Evolutionary conservation across 1,140 invertebrate genomes (phyloP), one percentile per base, ranked within the genome.

Genomic region (Hormaphis cornu): DNA sequence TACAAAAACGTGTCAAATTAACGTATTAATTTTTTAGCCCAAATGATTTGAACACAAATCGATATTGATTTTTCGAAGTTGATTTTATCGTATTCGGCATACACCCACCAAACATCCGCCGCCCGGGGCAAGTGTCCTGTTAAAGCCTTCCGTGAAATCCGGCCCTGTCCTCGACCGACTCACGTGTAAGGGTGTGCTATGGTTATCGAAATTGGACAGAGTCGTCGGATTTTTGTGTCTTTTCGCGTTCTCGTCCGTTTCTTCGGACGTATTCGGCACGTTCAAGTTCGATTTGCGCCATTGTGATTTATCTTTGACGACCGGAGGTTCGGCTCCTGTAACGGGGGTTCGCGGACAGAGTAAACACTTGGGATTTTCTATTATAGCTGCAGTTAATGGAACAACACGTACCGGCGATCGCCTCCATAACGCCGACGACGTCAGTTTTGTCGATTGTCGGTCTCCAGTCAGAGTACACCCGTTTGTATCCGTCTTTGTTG

Each of bases 351-450:
- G n/a, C n/a, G n/a, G n/a, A n/a, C n/a, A n/a, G n/a, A n/a, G n/a
- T n/a, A 2, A 82, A 79, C 28, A 71, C 56, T 40, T 20, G 1
- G 24, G 4, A 28, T 9, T 30, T 24, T 12, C 33, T 54, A 37
- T 24, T 37, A 35, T 35, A 24, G 6, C 24, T 52, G 16, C 20
- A 20, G 8, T 0, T 63, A 0, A 46, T 35, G 53, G 12, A 54
- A 14, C 14, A 5, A 30, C 18, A 33, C 37, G 58, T 78, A 89
- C 89, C 87, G 83, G 92, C 90, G 69, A 93, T 89, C 33, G 89
- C 86, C 80, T 93, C 90, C 81, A 93, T 87, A 26, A 89, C 87
- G 58, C 85, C 82, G 72, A 91, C 88, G 37, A 93, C 87, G 78
- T 92, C 90, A 22, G 86, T 87, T 75, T 87, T 89, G 72, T 91